Evolutionary conservation across 2,888 invertebrate genomes (phyloP), one percentile per base, ranked within the genome.

Genomic region (Cataglyphis altisquamis): DNA sequence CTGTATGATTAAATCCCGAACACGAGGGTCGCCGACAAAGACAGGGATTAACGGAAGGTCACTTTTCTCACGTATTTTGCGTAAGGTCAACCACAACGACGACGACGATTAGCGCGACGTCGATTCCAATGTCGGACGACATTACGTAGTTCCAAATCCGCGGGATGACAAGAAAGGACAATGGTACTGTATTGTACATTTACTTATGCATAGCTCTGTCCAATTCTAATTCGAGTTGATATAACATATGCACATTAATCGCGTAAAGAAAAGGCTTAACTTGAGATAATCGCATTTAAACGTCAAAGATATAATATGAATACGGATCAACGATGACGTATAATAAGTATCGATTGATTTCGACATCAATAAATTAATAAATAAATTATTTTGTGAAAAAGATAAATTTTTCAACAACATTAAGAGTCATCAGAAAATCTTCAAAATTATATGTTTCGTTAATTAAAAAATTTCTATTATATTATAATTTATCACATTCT

Each of bases 1-100:
- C 70, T 75, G 82, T 45, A 29, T 12, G 67, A 57, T 68, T 85
- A 85, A 85, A 85, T 78, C 85, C 78, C 67, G 57, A 57, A 85
- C 80, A 83, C 84, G 84, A 84, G 84, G 85, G 85, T 84, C 64
- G 70, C 62, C 52, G 32, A 74, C 74, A 39, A 84, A 84, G 75
- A 73, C 68, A 39, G 45, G 83, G 83, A 85, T 85, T 85, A 85
- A 29, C 68, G 78, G 55, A 77, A 74, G 60, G 62, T 84, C 84
- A 62, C 52, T 83, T 70, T 85, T 78, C 83, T 73, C 60, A 57
- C 21, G 60, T 72, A 66, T 81, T 80, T 81, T 64, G 75, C 21
- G 55, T 64, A 60, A 75, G 67, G 67, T 67, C 80, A 62, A 45
- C 67, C 67, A 62, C 39, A 48, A 67, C 60, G 39, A 60, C 62